Evolutionary conservation across 2,113 vertebrate genomes (phyloP), one percentile per base, ranked within the genome.

Genomic region (Phyllopteryx taeniolatus): DNA sequence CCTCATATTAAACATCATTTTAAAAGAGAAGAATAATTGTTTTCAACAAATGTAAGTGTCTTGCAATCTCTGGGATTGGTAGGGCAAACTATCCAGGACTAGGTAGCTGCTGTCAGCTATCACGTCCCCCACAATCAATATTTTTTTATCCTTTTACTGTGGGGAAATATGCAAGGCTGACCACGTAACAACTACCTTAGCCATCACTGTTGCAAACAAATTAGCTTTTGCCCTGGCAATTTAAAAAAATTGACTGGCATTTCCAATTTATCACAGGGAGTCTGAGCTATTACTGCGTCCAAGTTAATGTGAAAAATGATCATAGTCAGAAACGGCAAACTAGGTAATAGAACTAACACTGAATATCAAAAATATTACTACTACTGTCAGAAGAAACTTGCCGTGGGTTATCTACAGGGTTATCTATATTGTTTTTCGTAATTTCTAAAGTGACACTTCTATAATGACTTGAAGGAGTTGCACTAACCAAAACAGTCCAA

Each of bases 121-220:
- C 9, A 7, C 47, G 56, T 62, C 49, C 4, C 69, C 6, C 67
- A 33, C 77, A 62, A 81, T 86, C 79, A 75, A 83, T 81, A 83
- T 69, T 13, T 56, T 27, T 53, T 42, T 13, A 63, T 33, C 72
- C 46, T 70, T 27, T 54, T 64, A 67, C 59, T 66, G 44, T 4
- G 54, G 39, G 51, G 4, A 69, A 80, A 82, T 76, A 74, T 79
- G 33, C 54, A 67, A 59, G 60, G 51, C 49, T 39, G 67, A 70
- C 53, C 4, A 53, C 19, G 54, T 47, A 46, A 74, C 44, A 65
- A 56, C 47, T 39, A 62, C 75, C 75, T 75, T 67, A 69, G 43
- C 61, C 64, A 35, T 42, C 59, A 42, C 68, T 64, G 68, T 70
- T 72, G 60, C 68, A 78, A 78, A 72, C 78, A 71, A 74, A 80